A percentile compares a stretch with the other conserved stretches of the same genome.
Conservation (phyloP, 2,113 vertebrate species). For the Caracal caracal region DNA sequence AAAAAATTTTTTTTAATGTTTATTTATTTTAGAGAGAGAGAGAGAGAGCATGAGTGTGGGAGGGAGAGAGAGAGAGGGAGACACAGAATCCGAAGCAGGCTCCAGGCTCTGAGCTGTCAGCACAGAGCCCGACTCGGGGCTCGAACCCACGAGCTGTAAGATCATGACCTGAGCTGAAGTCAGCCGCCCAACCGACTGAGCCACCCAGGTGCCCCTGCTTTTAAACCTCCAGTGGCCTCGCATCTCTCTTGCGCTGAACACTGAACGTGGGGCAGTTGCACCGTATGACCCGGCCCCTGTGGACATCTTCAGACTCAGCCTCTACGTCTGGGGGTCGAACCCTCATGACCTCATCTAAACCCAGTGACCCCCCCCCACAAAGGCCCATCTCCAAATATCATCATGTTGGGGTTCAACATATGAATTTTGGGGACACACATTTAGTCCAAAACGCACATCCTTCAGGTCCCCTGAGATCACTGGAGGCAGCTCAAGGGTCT, state of each 20-base stretch:
- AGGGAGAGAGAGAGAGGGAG: too few relatives aligned
- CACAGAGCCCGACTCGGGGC: too few relatives aligned
- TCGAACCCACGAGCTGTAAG: too few relatives aligned
- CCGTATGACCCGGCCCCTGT: neutral
- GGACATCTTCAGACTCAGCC: neutral
- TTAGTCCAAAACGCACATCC: neutral
- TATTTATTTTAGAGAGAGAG: too few relatives aligned
- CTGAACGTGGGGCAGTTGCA: neutral
- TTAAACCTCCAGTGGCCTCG: neutral
- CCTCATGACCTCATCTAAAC: neutral
- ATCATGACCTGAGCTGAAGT: too few relatives aligned
- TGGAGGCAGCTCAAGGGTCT: neutral
- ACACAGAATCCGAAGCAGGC: too few relatives aligned
- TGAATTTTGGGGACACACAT: neutral
- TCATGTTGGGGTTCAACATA: neutral
- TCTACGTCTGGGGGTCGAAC: neutral
- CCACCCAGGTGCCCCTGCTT: too few relatives aligned
- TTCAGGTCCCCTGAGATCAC: neutral
- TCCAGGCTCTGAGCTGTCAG: too few relatives aligned
- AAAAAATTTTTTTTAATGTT: too few relatives aligned
- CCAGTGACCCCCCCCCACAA: neutral
- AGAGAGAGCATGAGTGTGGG: too few relatives aligned
- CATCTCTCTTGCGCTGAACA: neutral
- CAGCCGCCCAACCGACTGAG: too few relatives aligned
- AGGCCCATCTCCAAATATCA: neutral